Base-by-base conservation (phyloP, 2,888 invertebrate species). In the Strigamia crassipes region DNA sequence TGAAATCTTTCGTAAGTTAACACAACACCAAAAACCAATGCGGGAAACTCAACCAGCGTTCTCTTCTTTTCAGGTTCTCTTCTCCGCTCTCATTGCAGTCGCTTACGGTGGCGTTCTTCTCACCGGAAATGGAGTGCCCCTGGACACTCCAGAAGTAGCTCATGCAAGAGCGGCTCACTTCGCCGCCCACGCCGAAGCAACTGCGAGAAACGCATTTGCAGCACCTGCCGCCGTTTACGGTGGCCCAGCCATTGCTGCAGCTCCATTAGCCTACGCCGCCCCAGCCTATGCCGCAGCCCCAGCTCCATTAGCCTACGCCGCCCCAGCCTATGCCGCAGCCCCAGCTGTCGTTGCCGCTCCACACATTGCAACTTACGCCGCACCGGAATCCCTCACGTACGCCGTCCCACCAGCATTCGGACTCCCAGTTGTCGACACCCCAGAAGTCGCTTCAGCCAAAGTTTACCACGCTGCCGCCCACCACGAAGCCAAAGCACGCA, bases 351-450 rank as follows among this genome's bases (percentile, higher is more conserved):
- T 66, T 66, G 66, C 66, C 15, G 66, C 66, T 27, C 66, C 66
- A 12, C 23, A 21, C 1, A 66, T 66, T 27, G 66, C 66, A 10
- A 21, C 12, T 31, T 66, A 66, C 27, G 66, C 66, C 8, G 9
- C 66, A 27, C 66, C 66, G 13, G 66, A 66, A 66, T 23, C 66
- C 8, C 10, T 27, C 12, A 66, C 66, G 13, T 15, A 15, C 23
- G 66, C 66, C 23, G 66, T 66, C 5, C 66, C 66, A 66, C 66
- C 66, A 10, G 66, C 66, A 66, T 66, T 66, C 66, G 66, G 66
- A 27, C 66, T 66, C 15, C 66, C 66, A 66, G 66, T 66, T 15
- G 66, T 66, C 10, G 66, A 66, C 27, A 66, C 66, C 4, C 66
- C 66, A 27, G 66, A 66, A 66, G 66, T 66, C 12, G 66, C 66